Evolutionary conservation across 2,113 vertebrate genomes (phyloP), one percentile per base, ranked within the genome.

Genomic region (Tyrannus savana): DNA sequence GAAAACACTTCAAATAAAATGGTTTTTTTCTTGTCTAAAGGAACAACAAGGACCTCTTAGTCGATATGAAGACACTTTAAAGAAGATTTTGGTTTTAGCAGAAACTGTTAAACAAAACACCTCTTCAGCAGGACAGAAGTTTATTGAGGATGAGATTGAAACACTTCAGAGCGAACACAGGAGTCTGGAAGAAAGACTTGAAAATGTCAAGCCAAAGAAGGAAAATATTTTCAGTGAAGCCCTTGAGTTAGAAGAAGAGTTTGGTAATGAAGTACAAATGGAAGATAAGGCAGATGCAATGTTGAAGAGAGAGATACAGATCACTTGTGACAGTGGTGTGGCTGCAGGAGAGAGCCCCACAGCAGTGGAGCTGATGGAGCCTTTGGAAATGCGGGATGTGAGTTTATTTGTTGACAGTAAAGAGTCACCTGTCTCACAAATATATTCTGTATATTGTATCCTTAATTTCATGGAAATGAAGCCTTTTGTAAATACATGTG

Each of bases 81-180:
- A 95, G 83, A 93, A 97, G 94, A 96, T 98, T 89, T 76, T 96
- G 80, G 53, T 78, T 35, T 95, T 98, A 93, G 96, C 96, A 81
- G 96, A 98, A 91, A 81, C 96, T 52, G 58, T 98, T 93, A 96
- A 98, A 91, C 96, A 96, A 88, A 98, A 97, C 77, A 97, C 96
- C 64, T 98, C 97, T 97, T 91, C 96, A 93, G 50, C 60, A 58
- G 97, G 97, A 76, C 93, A 96, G 93, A 95, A 97, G 60, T 90
- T 95, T 87, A 97, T 98, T 97, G 94, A 97, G 73, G 97, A 98
- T 71, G 96, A 97, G 75, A 90, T 97, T 87, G 95, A 97, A 96
- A 92, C 95, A 92, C 96, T 98, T 95, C 87, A 96, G 55, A 84
- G 17, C 84, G 93, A 98, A 95, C 96, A 96, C 33, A 96, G 86